phyloP scores from a whole-genome alignment of 2,113 vertebrate genomes.

The Hemibagrus wyckioides region DNA sequence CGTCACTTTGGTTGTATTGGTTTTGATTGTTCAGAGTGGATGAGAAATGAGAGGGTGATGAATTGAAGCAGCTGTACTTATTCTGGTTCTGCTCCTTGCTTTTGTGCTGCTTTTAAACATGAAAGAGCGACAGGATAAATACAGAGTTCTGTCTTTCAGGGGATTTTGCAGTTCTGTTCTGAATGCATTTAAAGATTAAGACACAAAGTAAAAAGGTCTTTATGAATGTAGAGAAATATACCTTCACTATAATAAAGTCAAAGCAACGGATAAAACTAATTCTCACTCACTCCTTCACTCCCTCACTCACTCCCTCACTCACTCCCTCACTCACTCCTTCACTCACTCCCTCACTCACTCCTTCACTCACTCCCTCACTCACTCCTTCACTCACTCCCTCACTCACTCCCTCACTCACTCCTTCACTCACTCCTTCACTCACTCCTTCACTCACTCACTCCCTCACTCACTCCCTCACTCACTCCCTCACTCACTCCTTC shows the following conservation, averaged over 20 bases:
- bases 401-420: too few species aligned
- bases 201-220: background rate
- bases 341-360: too few species aligned
- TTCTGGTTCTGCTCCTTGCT: background rate
- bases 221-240: background rate
- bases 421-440: too few species aligned
- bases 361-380: too few species aligned
- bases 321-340: too few species aligned
- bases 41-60: slow-evolving; percentile 7
- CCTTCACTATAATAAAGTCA: background rate
- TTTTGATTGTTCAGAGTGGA: background rate
- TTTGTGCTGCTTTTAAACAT: slow-evolving; percentile 20
- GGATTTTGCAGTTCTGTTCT: background rate
- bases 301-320: too few species aligned
- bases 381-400: too few species aligned
- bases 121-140: background rate
- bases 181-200: background rate
- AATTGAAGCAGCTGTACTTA: slow-evolving; percentile 1
- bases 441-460: too few species aligned
- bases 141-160: background rate
- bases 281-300: too few species aligned
- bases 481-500: too few species aligned
- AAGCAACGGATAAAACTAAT: background rate
- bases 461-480: too few species aligned
- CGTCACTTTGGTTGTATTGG: background rate